Base-by-base conservation (phyloP, 2,113 vertebrate genomes). In the Mesembrinibis cayennensis region DNA sequence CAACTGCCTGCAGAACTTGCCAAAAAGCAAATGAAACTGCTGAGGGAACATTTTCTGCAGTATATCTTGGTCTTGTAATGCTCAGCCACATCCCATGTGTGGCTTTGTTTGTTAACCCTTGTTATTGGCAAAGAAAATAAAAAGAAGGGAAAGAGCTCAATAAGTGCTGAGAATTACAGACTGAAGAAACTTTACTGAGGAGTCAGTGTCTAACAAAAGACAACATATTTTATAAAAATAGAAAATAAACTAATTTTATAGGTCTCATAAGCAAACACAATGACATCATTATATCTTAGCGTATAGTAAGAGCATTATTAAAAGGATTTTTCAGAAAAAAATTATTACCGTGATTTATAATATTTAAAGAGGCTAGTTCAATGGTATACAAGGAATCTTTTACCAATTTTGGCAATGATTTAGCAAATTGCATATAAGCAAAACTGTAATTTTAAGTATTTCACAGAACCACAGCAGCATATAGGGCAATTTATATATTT, bases 1-100 rank as follows among this genome's bases (percentile, higher is more conserved):
- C 53, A 93, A 90, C 13, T 19, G 79, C 61, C 56, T 89, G 79
- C 63, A 70, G 56, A 76, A 65, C 32, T 58, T 96, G 91, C 85
- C 94, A 96, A 91, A 63, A 87, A 82, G 23, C 53, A 86, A 80
- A 36, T n/a, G 53, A 84, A 95, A 93, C 9, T 81, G 81, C 15
- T 72, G 56, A 80, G 49, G 34, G 76, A 88, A 93, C 23, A 18
- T 63, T 69, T 95, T 79, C 86, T 52, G 1, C 61, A 73, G 25
- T 21, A 5, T 65, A 78, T 82, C 42, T 47, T 70, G 18, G 26
- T 83, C 61, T 90, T 84, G 59, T 67, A 90, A 87, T 23, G 47
- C 12, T 93, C 38, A 82, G 5, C 69, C 80, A 93, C 56, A 79
- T 95, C 61, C 56, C 49, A 67, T 67, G 22, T 69, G 85, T 67